Base-by-base conservation (phyloP, 1,140 invertebrate species). In the Holcopasites calliopsidis region DNA sequence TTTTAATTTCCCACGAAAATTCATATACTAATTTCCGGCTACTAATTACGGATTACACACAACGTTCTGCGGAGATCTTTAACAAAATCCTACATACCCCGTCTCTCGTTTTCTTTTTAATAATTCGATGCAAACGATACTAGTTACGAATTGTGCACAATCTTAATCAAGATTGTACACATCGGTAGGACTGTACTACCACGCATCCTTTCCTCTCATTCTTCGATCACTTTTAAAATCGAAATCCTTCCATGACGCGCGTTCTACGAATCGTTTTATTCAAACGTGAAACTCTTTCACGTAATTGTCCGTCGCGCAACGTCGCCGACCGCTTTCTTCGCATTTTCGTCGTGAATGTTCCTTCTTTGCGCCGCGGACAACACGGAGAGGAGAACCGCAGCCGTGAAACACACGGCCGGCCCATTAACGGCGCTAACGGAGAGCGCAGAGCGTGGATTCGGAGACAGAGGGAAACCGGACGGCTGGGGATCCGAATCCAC, bases 341-440 rank as follows among this genome's bases (percentile, higher is more conserved):
- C 38, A 80, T 70, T 70, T 76, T 70, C 57, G 73, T 76, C n/a
- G 26, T 57, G 57, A 80, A 73, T 77, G 71, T 82, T 35, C 57
- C 18, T 47, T 69, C 54, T 80, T 54, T 81, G 49, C 38, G 8
- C 31, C 52, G 28, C 26, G n/a, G 33, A 49, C 26, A 50, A 76
- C 76, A 77, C 28, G 44, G 33, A 47, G 28, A 40, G 33, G 57
- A 47, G n/a, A 68, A 58, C 18, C 50, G 23, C 38, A 33, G 11
- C 54, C 42, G 40, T 82, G 74, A 82, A 81, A 82, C 77, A 80
- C 62, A 81, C 78, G 73, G n/a, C 78, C 72, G 38, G 21, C 33
- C 70, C 54, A 83, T 83, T 83, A 81, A 57, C 66, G 78, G 80
- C 57, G 80, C 82, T 82, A 83, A 83, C 80, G 70, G 75, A 82